Evolutionary conservation across 2,797 vertebrate genomes (phyloP).

Genomic region (Perdix hodgsoniae): DNA sequence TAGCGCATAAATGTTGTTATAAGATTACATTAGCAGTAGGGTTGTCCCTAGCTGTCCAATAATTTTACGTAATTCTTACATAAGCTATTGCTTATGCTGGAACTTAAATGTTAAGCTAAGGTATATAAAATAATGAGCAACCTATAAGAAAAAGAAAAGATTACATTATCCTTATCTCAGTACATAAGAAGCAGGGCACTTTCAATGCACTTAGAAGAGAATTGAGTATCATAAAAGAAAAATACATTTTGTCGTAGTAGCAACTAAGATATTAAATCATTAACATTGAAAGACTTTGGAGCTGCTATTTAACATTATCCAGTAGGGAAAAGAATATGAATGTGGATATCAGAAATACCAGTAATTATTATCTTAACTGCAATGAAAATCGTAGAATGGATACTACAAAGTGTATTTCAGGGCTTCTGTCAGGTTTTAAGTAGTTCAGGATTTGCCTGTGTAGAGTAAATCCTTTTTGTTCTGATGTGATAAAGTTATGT

Average conservation of each 20-base stretch:
- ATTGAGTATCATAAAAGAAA: not conserved
- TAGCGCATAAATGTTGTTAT: not conserved
- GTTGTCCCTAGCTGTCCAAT: not conserved
- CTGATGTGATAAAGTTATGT: not conserved
- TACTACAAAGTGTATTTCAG: not conserved
- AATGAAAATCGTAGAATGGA: not conserved
- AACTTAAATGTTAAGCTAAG: not conserved
- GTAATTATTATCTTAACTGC: not conserved
- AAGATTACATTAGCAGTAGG: not conserved
- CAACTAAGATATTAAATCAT: not conserved
- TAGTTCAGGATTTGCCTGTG: not conserved
- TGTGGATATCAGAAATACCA: not conserved
- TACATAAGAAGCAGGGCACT: not conserved
- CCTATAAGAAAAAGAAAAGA: not conserved
- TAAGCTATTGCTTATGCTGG: not conserved
- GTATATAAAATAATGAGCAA: not conserved
- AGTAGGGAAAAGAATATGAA: accelerated
- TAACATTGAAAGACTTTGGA: not conserved
- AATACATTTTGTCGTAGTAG: not conserved
- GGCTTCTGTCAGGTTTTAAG: not conserved
- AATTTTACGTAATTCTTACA: not conserved
- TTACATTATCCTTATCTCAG: not conserved
- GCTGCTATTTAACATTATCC: not conserved
- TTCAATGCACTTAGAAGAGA: not conserved
- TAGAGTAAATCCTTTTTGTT: not conserved